Evolutionary conservation across 2,888 invertebrate genomes (phyloP), one percentile per base, ranked within the genome.

Genomic region (Dilophus febrilis): DNA sequence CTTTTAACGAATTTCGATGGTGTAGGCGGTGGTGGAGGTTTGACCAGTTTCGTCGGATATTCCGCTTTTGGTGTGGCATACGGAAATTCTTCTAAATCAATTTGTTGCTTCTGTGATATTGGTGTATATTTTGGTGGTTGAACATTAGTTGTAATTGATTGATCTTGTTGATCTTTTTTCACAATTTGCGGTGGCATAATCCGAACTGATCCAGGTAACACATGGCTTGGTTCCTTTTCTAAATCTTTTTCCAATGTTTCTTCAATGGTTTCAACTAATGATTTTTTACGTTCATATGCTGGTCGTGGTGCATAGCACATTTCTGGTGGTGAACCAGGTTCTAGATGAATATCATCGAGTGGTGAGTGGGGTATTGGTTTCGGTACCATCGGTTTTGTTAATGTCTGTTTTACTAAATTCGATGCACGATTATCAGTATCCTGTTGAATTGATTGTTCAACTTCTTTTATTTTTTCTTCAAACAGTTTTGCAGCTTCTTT

Each of bases 321-420:
- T 59, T 76, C 74, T 13, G 77, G 76, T 4, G 77, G 74, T 11
- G 75, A 66, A 4, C 77, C 78, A 0, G 77, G 77, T 51, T 74
- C 68, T n/a, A 77, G 52, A 46, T 64, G 58, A 4, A 72, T 58
- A 47, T 68, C 67, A 46, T 64, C 60, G 47, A 63, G 63, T 10
- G 59, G 58, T 14, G 63, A 60, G 46, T 62, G 54, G 29, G 36
- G 27, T 4, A 13, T 27, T 12, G 16, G 13, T 22, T 34, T 41
- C 12, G 52, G 43, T n/a, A 47, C 42, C 16, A 50, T 45, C 16
- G 51, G 43, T 17, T 53, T 54, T 4, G 59, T 53, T 41, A 58
- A 51, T 2, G 55, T 52, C 41, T 60, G 64, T 42, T 60, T 66
- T 1, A 69, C 68, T 33, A 70, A 50, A 38, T 59, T 57, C 0